Evolutionary conservation across 2,113 vertebrate genomes (phyloP).

Genomic region (Tonatia bakeri): DNA sequence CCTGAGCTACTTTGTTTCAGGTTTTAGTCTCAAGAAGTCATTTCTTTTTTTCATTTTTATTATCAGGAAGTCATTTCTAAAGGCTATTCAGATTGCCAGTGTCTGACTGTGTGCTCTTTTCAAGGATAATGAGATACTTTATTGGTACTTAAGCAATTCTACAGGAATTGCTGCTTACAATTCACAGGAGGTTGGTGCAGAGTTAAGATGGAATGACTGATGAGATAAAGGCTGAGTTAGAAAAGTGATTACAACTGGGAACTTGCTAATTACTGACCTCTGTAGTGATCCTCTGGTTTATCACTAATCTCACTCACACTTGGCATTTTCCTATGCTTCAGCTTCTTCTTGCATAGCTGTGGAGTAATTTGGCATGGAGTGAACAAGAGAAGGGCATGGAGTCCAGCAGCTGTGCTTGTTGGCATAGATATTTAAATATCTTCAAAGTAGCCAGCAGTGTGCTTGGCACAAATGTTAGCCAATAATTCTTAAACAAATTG

Average conservation of each 20-base stretch:
- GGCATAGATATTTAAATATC: conserved; percentile 81
- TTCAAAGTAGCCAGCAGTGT: conserved; percentile 76
- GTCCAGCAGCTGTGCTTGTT: conserved; percentile 86
- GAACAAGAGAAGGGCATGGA: conserved; percentile 76
- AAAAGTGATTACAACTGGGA: conserved; percentile 72
- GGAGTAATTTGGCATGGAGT: conserved; percentile 81
- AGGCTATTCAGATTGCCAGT: not conserved
- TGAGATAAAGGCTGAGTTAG: conserved; percentile 78
- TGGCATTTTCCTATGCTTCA: conserved; percentile 76
- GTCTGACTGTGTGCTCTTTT: conserved; percentile 50
- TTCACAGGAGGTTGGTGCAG: conserved; percentile 46
- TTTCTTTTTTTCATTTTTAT: not conserved
- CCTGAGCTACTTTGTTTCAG: not conserved
- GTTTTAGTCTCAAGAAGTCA: not conserved
- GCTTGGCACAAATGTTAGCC: conserved; percentile 79
- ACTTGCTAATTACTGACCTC: conserved; percentile 84
- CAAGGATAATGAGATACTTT: not conserved
- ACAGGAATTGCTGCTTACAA: conserved; percentile 47
- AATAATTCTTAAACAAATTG: conserved; percentile 82
- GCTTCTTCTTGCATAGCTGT: conserved; percentile 77
- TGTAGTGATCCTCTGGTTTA: conserved; percentile 80
- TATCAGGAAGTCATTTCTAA: conserved; percentile 1
- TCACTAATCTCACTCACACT: conserved; percentile 79
- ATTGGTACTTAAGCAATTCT: conserved; percentile 29
- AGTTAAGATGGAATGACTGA: conserved; percentile 69